Evolutionary conservation across 2,113 vertebrate species (phyloP), one percentile per base, ranked within the genome.

Genomic region (Hucho hucho): DNA sequence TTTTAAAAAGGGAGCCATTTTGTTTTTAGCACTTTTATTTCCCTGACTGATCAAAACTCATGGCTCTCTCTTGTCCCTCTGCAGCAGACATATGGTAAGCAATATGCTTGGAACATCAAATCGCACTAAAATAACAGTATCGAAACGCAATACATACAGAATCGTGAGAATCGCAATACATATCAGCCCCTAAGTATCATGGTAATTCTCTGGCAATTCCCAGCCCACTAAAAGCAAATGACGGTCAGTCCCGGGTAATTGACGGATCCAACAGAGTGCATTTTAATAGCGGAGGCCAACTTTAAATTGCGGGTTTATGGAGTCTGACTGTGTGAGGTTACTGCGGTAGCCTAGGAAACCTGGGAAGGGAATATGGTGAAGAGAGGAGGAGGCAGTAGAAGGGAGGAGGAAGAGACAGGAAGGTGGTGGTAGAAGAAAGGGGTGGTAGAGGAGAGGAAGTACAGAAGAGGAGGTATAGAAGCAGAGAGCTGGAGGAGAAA

Each of bases 231-330:
- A 80, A 82, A 72, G 77, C 74, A 83, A 73, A 87, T 70, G 79
- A 80, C 81, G 78, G 75, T 58, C 71, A 3, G 61, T 79, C 49
- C 79, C 22, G 75, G 70, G 75, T 88, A 88, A 89, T 81, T 89
- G 87, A 88, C 87, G 81, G 82, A 80, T 86, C 82, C 78, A 75
- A 66, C 53, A 79, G 79, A 85, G 79, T 84, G 79, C 79, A 64
- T 79, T 69, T 65, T 83, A 82, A 84, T 84, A 75, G 80, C 71
- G 70, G 79, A 81, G 75, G 83, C 76, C 61, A 79, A 68, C 75
- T 70, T 87, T 79, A 77, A 63, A 71, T 47, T 9, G 20, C 7
- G 43, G 66, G 20, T 37, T 68, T 20, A 20, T 22, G 67, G 2
- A 77, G 82, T 72, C 75, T 18, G 49, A 53, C 49, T 18, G 47